Conservation (phyloP, 2,888 invertebrate genomes). For the Rhagonycha lutea region DNA sequence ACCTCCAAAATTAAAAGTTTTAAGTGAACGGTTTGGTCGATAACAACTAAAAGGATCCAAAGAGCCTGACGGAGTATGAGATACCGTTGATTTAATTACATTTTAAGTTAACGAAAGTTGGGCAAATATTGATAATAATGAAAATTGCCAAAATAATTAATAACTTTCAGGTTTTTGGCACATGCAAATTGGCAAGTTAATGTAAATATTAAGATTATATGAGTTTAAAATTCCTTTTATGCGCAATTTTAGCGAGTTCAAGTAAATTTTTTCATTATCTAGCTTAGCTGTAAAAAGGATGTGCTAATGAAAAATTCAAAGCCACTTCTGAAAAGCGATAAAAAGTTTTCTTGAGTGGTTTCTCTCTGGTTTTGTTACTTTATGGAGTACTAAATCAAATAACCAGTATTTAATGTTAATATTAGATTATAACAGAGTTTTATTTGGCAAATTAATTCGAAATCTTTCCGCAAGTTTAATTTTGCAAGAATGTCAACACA, state of each 20-base stretch:
- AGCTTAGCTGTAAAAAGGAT: slow-evolving; percentile 3
- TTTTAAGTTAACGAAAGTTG: not conserved
- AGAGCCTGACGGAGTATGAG: not conserved
- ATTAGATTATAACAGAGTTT: not conserved
- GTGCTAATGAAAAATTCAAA: slow-evolving; percentile 15
- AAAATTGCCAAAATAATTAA: not conserved
- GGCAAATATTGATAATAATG: not conserved
- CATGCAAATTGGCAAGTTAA: not conserved
- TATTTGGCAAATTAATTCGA: not conserved
- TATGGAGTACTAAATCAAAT: not conserved
- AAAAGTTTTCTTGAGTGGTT: slow-evolving; percentile 9
- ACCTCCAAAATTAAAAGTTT: not conserved
- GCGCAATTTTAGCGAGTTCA: not conserved
- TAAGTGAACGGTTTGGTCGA: not conserved
- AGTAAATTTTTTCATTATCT: slow-evolving; percentile 9
- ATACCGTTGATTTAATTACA: not conserved
- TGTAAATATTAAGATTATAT: not conserved
- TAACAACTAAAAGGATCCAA: not conserved
- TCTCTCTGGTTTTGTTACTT: slow-evolving; percentile 1
- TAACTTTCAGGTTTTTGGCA: not conserved
- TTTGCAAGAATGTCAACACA: not conserved
- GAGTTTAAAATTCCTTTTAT: not conserved
- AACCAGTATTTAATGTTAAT: slow-evolving; percentile 1
- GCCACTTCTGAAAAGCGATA: slow-evolving; percentile 10
- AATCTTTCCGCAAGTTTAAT: not conserved